Conservation (phyloP, 2,797 vertebrate genomes). For the Sternotherus odoratus region DNA sequence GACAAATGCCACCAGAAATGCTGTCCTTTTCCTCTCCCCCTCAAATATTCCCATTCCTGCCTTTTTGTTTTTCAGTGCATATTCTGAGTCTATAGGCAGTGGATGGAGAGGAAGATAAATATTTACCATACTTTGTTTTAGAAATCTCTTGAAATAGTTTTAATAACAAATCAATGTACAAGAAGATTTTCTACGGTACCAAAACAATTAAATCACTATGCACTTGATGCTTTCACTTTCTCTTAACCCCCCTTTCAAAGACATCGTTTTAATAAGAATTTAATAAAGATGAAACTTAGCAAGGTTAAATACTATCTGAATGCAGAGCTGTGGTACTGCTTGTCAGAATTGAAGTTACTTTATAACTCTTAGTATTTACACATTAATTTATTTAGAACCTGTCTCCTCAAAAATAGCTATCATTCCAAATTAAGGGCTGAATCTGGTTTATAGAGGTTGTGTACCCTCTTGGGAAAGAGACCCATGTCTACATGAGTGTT, state of each 20-base stretch:
- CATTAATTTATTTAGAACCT: not conserved
- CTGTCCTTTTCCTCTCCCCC: not conserved
- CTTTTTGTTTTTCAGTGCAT: not conserved
- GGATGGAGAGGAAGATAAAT: not conserved
- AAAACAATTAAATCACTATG: not conserved
- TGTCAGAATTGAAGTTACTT: not conserved
- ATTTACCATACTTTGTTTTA: not conserved
- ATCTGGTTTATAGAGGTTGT: not conserved
- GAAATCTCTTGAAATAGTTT: conserved; percentile 11
- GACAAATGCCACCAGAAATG: not conserved
- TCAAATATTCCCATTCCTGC: not conserved
- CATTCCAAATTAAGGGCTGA: not conserved
- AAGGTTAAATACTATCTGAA: not conserved
- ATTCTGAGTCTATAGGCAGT: not conserved
- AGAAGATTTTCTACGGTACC: not conserved
- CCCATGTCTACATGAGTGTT: not conserved
- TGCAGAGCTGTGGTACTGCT: not conserved
- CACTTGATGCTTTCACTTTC: not conserved
- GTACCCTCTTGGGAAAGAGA: not conserved
- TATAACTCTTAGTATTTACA: not conserved
- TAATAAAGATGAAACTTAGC: not conserved
- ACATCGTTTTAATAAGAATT: not conserved
- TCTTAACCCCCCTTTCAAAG: not conserved
- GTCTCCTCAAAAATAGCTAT: not conserved
- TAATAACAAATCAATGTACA: not conserved